Percentiles rank a stretch among this genome's conserved stretches.
Evolutionary conservation across 1,140 invertebrate species (phyloP).

Genomic region (Bombyx mandarina): DNA sequence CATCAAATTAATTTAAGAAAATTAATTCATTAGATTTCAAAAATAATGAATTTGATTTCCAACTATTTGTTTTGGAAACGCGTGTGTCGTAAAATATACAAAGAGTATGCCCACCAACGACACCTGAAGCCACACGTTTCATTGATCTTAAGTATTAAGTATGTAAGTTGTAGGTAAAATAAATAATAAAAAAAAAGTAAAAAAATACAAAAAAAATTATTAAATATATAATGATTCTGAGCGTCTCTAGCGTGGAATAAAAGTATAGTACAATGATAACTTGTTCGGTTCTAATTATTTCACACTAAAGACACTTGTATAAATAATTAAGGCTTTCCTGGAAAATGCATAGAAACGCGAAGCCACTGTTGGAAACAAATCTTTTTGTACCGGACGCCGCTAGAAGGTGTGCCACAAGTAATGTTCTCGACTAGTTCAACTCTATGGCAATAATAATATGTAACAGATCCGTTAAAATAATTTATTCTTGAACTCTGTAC

Average conservation of each 20-base stretch:
- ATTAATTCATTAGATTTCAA: constrained; percentile 14
- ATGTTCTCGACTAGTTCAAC: constrained; percentile 18
- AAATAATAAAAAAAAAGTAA: constrained; percentile 45
- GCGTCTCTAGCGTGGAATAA: constrained; percentile 54
- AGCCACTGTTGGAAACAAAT: constrained; percentile 19
- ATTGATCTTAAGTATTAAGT: constrained; percentile 62
- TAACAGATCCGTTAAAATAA: constrained; percentile 36
- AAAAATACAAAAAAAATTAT: constrained; percentile 44
- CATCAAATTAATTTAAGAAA: constrained; percentile 20
- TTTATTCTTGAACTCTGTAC: constrained; percentile 65
- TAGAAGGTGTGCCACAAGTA: too few relatives aligned
- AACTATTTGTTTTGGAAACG: constrained; percentile 30
- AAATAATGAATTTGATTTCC: constrained; percentile 30
- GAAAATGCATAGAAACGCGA: constrained; percentile 42
- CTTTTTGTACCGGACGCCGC: not conserved
- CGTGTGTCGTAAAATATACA: constrained; percentile 50
- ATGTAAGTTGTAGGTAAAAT: constrained; percentile 57
- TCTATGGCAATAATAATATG: constrained; percentile 42
- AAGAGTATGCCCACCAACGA: constrained; percentile 63
- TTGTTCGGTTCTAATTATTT: constrained; percentile 31
- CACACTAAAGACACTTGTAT: constrained; percentile 45
- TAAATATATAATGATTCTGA: constrained; percentile 47
- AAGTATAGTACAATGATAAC: constrained; percentile 16
- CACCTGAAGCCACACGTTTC: constrained; percentile 64
- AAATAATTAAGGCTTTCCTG: constrained; percentile 60